Conservation (phyloP, 2,113 vertebrate species). For the Agapornis roseicollis region DNA sequence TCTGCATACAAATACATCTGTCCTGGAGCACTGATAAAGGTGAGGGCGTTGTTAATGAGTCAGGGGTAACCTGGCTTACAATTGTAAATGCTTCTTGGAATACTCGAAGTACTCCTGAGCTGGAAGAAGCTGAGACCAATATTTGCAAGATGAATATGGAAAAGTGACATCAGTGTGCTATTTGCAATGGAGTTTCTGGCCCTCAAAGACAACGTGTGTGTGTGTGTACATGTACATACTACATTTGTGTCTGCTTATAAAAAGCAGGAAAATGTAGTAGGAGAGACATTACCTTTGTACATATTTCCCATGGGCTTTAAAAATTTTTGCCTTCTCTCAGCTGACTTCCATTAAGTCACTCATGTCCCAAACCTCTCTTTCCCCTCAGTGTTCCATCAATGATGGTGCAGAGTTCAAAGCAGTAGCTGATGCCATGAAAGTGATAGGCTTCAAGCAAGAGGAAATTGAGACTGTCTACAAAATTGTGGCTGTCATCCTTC, state of each 20-base stretch:
- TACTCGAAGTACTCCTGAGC: neutral
- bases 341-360: neutral
- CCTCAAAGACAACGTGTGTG: accelerated
- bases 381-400: constrained; percentile 85
- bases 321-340: neutral
- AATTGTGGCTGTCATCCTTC: constrained; percentile 92
- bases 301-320: neutral
- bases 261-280: neutral
- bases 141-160: neutral
- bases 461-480: constrained; percentile 95
- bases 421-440: constrained; percentile 95
- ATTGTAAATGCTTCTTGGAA: neutral
- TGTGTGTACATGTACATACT: neutral
- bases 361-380: neutral
- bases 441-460: constrained; percentile 93
- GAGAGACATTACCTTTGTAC: neutral
- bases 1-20: constrained; percentile 87
- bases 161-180: neutral
- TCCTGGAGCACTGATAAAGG: constrained; percentile 89
- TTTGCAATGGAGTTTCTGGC: neutral
- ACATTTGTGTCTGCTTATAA: neutral
- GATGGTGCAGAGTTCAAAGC: constrained; percentile 92
- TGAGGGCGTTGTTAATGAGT: constrained; percentile 38
- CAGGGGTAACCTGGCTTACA: neutral
- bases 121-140: neutral